Evolutionary conservation across 2,888 invertebrate species (phyloP).

Genomic region (Heliconius cydno): DNA sequence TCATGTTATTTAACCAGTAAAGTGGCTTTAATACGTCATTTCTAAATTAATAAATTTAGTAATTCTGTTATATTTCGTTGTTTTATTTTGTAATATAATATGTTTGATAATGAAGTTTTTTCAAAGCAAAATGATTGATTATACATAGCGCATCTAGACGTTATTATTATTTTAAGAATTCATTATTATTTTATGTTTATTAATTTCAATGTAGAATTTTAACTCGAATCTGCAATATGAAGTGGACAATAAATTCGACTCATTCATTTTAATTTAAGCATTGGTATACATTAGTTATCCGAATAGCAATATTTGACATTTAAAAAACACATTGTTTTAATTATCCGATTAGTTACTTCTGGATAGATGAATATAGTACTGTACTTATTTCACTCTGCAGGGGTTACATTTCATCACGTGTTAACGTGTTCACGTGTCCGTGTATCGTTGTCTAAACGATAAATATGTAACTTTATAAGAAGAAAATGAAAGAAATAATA

Average conservation of each 20-base stretch:
- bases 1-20: conserved; percentile 27
- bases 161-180: not conserved
- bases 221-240: not conserved
- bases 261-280: not conserved
- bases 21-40: conserved; percentile 21
- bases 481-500: not conserved
- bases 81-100: not conserved
- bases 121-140: not conserved
- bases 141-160: not conserved
- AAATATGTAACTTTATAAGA: not conserved
- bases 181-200: not conserved
- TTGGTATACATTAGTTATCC: not conserved
- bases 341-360: not conserved
- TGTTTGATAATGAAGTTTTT: not conserved
- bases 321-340: not conserved
- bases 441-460: not conserved
- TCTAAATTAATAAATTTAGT: conserved; percentile 18
- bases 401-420: not conserved
- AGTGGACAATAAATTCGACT: not conserved
- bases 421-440: too few species aligned
- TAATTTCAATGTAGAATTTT: not conserved
- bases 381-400: not conserved
- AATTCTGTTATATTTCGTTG: not conserved
- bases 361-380: not conserved
- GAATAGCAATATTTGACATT: not conserved